Evolutionary conservation across 1,140 invertebrate species (phyloP), one percentile per base, ranked within the genome.

Genomic region (Drosophila bipectinata): DNA sequence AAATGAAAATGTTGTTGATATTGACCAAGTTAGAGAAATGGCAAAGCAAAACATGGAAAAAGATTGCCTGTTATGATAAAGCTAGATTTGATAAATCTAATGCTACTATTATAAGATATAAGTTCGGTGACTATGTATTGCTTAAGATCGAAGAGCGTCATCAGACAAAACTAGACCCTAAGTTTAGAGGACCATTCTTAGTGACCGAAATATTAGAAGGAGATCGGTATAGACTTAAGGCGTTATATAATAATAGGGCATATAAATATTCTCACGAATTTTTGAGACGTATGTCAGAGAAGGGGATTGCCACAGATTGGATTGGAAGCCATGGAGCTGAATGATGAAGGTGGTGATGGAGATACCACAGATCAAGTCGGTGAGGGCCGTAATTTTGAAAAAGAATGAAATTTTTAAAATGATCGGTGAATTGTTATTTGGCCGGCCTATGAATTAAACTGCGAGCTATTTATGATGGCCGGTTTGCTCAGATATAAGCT

Each of bases 41-140:
- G 30, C 30, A 26, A 48, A 52, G 32, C 47, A 34, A 10, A 55
- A 63, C n/a, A 53, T 47, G 45, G 49, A 18, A 41, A 62, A 30
- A 44, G 28, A 49, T 26, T 41, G 37, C 37, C 37, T 3, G 6
- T 1, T 41, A 14, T 41, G 37, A 15, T 44, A 44, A 41, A 6
- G 10, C 0, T n/a, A 56, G 52, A 63, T 62, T 62, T 14, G 51
- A 62, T 41, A 24, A 39, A 28, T 14, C 37, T 54, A 62, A 62
- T 41, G 9, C 0, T 32, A 32, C 30, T 32, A 32, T 32, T 32
- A 8, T 9, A 32, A 32, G 30, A 32, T 1, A 32, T 9, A 32
- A 8, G 9, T 2, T 32, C 9, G 30, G 7, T 41, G 12, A 41
- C 34, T 37, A 37, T 8, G 34, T 37, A 37, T 37, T 9, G 18